Percentiles rank a stretch among this genome's conserved stretches.
These are phyloP conservation scores for Chrysemys picta DNA, from an alignment of 2,113 vertebrate species.

Conservation along the genomic window DNA sequence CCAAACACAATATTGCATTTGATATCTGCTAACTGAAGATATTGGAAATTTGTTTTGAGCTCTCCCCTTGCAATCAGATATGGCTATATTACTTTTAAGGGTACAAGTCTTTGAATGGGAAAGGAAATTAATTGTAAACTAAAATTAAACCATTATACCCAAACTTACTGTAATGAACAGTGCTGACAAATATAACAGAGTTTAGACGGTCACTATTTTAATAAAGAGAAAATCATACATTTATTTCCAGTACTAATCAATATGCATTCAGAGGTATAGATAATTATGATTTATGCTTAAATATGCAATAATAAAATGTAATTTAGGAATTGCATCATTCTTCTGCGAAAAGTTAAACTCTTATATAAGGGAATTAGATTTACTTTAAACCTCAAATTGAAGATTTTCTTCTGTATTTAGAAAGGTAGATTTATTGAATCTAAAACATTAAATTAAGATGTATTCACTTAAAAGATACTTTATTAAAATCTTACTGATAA, in stretches of 20 bases:
- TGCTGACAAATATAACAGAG: neutral
- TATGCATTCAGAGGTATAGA: neutral
- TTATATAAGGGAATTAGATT: neutral
- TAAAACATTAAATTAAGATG: neutral
- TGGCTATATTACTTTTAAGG: neutral
- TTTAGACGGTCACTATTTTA: neutral
- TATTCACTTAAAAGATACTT: neutral
- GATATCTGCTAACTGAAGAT: neutral
- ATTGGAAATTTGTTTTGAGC: neutral
- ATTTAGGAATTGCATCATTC: neutral
- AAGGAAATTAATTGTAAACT: neutral
- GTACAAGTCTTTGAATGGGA: neutral
- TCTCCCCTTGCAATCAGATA: neutral
- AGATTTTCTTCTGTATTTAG: neutral
- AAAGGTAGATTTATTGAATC: neutral
- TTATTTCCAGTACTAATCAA: neutral
- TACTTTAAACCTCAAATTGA: neutral
- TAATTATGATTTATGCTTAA: neutral
- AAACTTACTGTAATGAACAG: neutral
- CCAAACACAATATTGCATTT: neutral
- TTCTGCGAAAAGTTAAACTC: neutral
- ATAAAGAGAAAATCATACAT: neutral
- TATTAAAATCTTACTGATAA: neutral
- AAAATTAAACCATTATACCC: neutral
- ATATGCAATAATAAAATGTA: neutral